Base-by-base conservation (phyloP, 92 coral and sea anemone genomes). In the Parazoanthus swiftii region DNA sequence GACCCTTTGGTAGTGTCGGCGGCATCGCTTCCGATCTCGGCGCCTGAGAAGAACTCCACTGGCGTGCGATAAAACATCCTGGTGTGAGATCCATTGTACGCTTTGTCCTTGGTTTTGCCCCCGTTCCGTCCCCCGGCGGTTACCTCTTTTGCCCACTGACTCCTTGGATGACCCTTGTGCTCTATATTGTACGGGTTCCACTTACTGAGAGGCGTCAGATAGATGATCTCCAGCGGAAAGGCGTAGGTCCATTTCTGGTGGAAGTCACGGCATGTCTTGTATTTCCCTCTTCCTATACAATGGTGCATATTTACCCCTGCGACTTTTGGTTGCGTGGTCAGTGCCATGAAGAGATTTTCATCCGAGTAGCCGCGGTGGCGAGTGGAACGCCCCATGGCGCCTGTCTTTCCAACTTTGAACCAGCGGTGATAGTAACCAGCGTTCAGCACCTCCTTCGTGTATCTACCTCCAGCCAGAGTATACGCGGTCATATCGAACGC, bases 311-410 rank as follows among this genome's bases (percentile, higher is more conserved):
- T 90, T 89, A 92, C 90, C 81, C 96, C 98, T 51, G 98, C 96
- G 3, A 95, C 95, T 66, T 91, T 95, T 0, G 94, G 95, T 86
- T 96, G 98, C 16, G 96, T 93, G 42, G 92, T 92, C 98, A 96
- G 92, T 56, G 98, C 98, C 98, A 96, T 92, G 82, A 90, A 96
- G 23, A 96, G 91, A 89, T 88, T 95, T 43, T 90, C 93, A 79
- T 96, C 98, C 8, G 98, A 74, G 79, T 71, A 96, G 23, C 98
- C 98, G 3, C 98, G 98, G 77, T 91, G 96, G 50, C 98, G 92
- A 10, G 91, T 86, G 39, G 98, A 94, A 50, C 86, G 80, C 10
- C 98, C 98, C 98, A 96, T 95, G 2, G 98, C 98, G 56, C 93
- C 98, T 68, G 80, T 91, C 86, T 86, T 77, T 48, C 85, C 79